Evolutionary conservation across 2,797 vertebrate species (phyloP).

Genomic region (Rhincodon typus): DNA sequence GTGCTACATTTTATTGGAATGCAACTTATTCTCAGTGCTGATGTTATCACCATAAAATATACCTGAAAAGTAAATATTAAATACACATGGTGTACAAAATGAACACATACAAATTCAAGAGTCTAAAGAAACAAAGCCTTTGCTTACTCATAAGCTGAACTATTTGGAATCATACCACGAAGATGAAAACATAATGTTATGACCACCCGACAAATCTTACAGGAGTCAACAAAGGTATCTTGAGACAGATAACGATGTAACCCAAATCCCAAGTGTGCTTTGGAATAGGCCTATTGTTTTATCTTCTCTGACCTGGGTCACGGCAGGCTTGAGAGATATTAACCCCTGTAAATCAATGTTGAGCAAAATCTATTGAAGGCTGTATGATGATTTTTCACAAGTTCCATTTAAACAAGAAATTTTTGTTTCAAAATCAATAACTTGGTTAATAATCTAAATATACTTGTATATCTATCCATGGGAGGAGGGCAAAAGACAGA

Average conservation of each 20-base stretch:
- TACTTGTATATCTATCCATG: background rate
- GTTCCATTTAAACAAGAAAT: background rate
- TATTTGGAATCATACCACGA: background rate
- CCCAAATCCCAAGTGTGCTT: background rate
- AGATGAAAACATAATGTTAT: background rate
- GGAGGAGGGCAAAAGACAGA: background rate
- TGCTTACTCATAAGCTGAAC: background rate
- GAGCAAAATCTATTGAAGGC: background rate
- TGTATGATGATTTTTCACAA: background rate
- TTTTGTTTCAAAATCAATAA: background rate
- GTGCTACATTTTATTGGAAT: background rate
- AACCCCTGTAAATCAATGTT: background rate
- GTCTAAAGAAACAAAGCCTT: background rate
- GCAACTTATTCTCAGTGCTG: background rate
- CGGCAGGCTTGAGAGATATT: background rate
- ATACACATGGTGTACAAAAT: background rate
- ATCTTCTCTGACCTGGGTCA: background rate
- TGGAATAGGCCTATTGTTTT: background rate
- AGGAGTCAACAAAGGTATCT: background rate
- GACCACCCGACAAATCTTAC: background rate
- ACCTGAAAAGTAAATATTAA: background rate
- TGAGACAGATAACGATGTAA: background rate
- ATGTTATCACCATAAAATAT: background rate
- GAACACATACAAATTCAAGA: background rate
- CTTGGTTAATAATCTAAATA: background rate